Evolutionary conservation across 2,888 invertebrate genomes (phyloP).

Genomic region (Seira ritae): DNA sequence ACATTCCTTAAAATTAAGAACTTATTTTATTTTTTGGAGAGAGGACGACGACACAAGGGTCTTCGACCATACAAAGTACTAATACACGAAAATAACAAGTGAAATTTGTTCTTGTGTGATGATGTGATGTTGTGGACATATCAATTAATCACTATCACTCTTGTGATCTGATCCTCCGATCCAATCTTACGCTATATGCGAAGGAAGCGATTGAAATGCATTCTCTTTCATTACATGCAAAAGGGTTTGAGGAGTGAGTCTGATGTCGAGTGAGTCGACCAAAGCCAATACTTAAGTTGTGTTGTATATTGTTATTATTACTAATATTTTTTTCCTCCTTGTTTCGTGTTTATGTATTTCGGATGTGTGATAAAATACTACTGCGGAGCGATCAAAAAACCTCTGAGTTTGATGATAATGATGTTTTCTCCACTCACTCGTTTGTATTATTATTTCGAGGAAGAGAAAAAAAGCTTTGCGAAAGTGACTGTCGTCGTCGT

Average conservation of each 20-base stretch:
- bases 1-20: background rate
- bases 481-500: background rate
- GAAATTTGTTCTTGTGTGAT: background rate
- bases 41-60: too few species aligned
- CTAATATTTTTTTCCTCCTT: too few species aligned
- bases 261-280: background rate
- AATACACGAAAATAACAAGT: too few species aligned
- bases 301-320: too few species aligned
- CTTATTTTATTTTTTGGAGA: background rate
- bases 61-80: too few species aligned
- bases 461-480: background rate
- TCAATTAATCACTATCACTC: slow-evolving; percentile 12
- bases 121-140: background rate
- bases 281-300: too few species aligned
- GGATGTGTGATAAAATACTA: too few species aligned
- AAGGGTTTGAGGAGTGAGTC: background rate
- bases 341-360: too few species aligned
- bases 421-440: background rate
- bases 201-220: too few species aligned
- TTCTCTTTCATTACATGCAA: background rate
- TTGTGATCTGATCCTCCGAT: background rate
- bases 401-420: too few species aligned
- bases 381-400: too few species aligned
- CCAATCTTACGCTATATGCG: background rate
- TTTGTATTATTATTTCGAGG: background rate